Base-by-base conservation (phyloP, 2,888 invertebrate species). In the Netelia virgata region DNA sequence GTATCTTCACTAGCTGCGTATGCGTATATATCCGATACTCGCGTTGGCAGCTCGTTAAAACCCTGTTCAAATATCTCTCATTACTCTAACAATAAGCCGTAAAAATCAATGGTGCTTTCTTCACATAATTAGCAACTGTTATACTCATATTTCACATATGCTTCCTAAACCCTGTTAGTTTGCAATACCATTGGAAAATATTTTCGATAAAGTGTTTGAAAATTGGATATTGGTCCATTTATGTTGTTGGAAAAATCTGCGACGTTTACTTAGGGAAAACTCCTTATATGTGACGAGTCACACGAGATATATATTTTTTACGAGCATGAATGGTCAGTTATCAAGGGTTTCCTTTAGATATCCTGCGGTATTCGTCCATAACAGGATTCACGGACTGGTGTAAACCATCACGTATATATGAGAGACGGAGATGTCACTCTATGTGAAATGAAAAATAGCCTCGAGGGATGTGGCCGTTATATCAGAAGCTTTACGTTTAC, bases 371-470 rank as follows among this genome's bases (percentile, higher is more conserved):
- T 47, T 41, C 36, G 57, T 59, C 8, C 55, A 61, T 53, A 61
- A 69, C 9, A 61, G 16, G 28, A 23, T 63, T 50, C 18, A 20
- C 64, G 76, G 18, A 53, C 55, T 66, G 75, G 64, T 83, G n/a
- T 41, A 41, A 1, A 50, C n/a, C 55, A 43, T 47, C 82, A 43
- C 36, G 43, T 43, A 18, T 66, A 36, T 63, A 63, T 47, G 43
- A 36, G 72, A 63, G 47, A 16, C 53, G 41, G 80, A 55, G 59
- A 68, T 23, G 47, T 84, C 76, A 28, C 28, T 80, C 66, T 68
- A 72, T 80, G 55, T 69, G 63, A 73, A 80, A 76, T 80, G 73
- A 73, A 80, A 84, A 79, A 84, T 59, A 84, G 80, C 84, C 84
- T 69, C 76, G 61, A 73, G 84, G 80, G 72, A 84, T 84, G 66